A percentile compares a stretch with the other conserved stretches of the same genome.
Conservation (phyloP, 2,113 vertebrate genomes). For the Ammospiza nelsoni region DNA sequence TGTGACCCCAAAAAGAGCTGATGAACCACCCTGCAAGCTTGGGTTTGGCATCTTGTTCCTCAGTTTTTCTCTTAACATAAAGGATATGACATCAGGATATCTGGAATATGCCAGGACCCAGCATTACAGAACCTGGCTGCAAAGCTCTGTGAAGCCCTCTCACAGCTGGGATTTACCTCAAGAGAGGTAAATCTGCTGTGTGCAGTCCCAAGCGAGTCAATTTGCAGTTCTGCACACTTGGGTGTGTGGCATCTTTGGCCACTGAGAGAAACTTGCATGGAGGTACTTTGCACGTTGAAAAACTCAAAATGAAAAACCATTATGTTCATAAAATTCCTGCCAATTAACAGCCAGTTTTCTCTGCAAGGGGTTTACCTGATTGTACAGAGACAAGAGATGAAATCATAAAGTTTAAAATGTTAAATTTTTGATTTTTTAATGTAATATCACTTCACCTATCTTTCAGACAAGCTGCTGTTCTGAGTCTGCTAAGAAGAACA, state of each 20-base stretch:
- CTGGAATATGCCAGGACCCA: not conserved
- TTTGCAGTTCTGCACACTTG: not conserved
- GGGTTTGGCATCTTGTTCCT: not conserved
- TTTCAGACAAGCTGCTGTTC: not conserved
- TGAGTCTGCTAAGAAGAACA: not conserved
- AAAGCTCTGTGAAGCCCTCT: not conserved
- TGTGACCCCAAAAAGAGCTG: not conserved
- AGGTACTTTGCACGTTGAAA: not conserved
- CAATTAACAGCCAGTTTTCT: not conserved
- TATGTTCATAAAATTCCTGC: not conserved
- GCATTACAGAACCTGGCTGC: not conserved
- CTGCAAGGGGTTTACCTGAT: not conserved
- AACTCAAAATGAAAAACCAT: not conserved
- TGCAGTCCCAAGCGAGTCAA: not conserved
- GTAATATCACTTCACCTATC: not conserved
- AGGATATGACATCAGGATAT: not conserved
- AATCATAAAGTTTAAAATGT: not conserved
- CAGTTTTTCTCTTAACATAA: not conserved
- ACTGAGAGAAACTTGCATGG: not conserved
- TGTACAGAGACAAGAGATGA: not conserved
- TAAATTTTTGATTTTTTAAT: not conserved
- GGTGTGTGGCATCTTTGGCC: not conserved
- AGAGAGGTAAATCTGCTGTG: not conserved
- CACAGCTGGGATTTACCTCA: not conserved
- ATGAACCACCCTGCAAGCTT: not conserved